These are phyloP conservation scores for Micronycteris hirsuta DNA, from an alignment of 2,113 vertebrate genomes.

Conservation along the genomic window DNA sequence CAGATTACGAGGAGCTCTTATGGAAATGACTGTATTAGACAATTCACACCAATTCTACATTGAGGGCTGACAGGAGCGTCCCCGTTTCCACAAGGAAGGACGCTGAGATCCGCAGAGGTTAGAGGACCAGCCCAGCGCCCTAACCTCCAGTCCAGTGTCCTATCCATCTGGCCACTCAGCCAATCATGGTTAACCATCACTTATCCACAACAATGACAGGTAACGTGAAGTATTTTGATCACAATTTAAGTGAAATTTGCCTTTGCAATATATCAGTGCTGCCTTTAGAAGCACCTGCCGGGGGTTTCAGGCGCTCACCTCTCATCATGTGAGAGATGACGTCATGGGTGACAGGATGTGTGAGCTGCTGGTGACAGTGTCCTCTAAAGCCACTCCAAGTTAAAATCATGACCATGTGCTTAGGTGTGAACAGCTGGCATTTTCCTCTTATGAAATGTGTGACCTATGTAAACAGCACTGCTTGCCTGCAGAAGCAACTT, in stretches of 20 bases:
- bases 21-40: background rate
- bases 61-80: background rate
- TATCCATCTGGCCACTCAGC: background rate
- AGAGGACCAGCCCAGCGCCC: background rate
- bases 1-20: background rate
- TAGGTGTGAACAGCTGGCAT: background rate
- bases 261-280: background rate
- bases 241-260: background rate
- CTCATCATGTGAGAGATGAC: background rate
- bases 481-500: background rate
- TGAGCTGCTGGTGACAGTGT: background rate
- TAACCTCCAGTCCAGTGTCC: background rate
- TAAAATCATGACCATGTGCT: background rate
- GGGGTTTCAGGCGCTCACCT: background rate
- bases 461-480: background rate
- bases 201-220: background rate
- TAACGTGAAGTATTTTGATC: background rate
- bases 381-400: background rate
- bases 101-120: background rate
- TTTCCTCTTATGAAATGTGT: background rate
- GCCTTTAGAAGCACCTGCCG: background rate
- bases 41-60: background rate
- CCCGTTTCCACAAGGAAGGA: background rate
- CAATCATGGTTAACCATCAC: background rate
- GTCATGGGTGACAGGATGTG: accelerated